Conservation (phyloP, 1,140 invertebrate genomes). For the Drosophila kohkoa region DNA sequence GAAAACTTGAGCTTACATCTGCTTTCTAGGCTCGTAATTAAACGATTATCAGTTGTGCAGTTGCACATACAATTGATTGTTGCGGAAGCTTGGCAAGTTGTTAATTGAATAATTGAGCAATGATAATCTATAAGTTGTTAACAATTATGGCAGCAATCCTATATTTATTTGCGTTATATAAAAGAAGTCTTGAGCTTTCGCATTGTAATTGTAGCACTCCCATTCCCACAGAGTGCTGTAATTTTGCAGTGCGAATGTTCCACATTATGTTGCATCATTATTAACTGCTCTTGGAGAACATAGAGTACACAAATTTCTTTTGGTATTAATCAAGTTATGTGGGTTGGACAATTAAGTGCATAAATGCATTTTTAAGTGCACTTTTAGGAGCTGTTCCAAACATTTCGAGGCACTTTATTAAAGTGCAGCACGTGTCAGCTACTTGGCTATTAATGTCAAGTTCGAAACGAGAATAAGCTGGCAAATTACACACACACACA, state of each 20-base stretch:
- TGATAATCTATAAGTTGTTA: not conserved
- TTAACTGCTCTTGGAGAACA: not conserved
- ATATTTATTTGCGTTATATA: not conserved
- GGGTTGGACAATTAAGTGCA: constrained; percentile 8
- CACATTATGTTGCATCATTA: too few relatives aligned
- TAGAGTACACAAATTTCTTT: not conserved
- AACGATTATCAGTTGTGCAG: not conserved
- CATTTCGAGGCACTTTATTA: constrained; percentile 47
- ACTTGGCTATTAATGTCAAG: constrained; percentile 77
- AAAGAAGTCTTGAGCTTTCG: not conserved
- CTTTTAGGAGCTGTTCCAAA: constrained; percentile 7
- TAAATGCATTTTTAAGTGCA: constrained; percentile 50
- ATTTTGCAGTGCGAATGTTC: too few relatives aligned
- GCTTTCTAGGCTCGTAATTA: not conserved
- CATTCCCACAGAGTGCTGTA: too few relatives aligned
- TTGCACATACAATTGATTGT: not conserved
- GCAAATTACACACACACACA: constrained; percentile 37
- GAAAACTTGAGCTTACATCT: constrained; percentile 2
- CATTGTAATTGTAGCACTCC: not conserved
- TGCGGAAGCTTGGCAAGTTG: not conserved
- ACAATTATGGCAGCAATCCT: not conserved
- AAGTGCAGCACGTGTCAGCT: constrained; percentile 61
- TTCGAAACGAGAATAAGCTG: constrained; percentile 72
- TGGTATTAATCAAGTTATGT: constrained; percentile 5
- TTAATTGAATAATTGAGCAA: constrained; percentile 11